Percentiles rank a stretch among this genome's conserved stretches.
These are phyloP conservation scores for Desmophyllum pertusum DNA, from an alignment of 92 coral and sea anemone species.

Conservation along the genomic window DNA sequence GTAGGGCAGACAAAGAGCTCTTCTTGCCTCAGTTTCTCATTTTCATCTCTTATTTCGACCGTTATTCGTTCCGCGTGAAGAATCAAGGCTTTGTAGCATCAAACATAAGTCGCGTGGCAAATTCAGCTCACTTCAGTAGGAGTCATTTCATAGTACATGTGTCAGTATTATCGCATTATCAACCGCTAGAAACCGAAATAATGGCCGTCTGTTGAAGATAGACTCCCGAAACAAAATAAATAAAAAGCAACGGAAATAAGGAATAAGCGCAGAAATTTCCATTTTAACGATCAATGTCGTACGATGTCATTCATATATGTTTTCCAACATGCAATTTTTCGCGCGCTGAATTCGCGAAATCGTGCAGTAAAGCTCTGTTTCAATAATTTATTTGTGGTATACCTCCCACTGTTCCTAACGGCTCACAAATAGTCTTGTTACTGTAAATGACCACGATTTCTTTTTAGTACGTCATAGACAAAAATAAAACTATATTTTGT, in stretches of 20 bases:
- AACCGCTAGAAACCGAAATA: no score
- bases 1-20: neutral
- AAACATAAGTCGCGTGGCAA: neutral
- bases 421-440: neutral
- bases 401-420: neutral
- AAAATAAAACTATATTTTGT: neutral
- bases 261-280: neutral
- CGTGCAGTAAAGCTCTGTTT: neutral
- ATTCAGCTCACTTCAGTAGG: neutral
- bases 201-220: neutral
- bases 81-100: neutral
- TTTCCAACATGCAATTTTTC: neutral
- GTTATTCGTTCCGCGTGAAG: no score
- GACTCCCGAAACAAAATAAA: no score
- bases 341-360: neutral
- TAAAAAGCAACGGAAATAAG: neutral
- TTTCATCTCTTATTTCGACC: no score
- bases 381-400: neutral
- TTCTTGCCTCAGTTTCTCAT: neutral
- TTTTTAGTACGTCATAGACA: neutral
- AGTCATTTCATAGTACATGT: no score
- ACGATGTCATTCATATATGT: neutral
- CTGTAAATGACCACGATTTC: neutral
- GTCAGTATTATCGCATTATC: no score
- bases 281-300: neutral